Percentiles rank a stretch among this genome's conserved stretches.
Evolutionary conservation across 2,888 invertebrate genomes (phyloP).

Genomic region (Xestia rhomboidea): DNA sequence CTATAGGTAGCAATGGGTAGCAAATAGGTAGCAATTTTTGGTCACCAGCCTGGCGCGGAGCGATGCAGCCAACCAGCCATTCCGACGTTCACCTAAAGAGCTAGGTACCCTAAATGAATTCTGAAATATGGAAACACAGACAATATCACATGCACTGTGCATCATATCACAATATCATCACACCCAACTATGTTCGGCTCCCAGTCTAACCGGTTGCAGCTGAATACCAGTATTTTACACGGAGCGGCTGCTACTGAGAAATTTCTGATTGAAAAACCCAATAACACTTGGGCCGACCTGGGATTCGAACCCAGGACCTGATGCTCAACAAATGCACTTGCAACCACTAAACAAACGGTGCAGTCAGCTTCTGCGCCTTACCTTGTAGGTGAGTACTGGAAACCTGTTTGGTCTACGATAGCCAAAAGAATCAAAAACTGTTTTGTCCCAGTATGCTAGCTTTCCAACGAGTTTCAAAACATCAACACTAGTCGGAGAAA

Average conservation of each 20-base stretch:
- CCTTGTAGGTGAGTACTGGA: background rate
- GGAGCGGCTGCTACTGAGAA: background rate
- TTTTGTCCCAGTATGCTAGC: background rate
- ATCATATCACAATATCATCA: too few species aligned
- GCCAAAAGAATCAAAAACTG: background rate
- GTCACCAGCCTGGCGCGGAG: too few species aligned
- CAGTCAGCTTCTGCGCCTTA: background rate
- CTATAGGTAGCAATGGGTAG: too few species aligned
- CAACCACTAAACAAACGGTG: background rate
- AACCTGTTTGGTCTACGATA: background rate
- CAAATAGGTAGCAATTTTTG: too few species aligned
- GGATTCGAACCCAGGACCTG: background rate
- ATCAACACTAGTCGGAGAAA: background rate
- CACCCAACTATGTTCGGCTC: too few species aligned
- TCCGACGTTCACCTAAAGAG: too few species aligned
- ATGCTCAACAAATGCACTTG: background rate
- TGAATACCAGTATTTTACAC: too few species aligned
- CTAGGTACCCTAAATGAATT: too few species aligned
- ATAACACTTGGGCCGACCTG: background rate
- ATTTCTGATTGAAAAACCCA: background rate
- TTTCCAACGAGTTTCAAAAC: conserved; percentile 14
- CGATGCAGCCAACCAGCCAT: too few species aligned
- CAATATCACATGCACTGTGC: too few species aligned
- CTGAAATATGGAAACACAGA: too few species aligned
- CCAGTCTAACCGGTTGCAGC: too few species aligned